A percentile compares a stretch with the other conserved stretches of the same genome.
Conservation (phyloP, 2,797 vertebrate genomes). For the Carapus acus region DNA sequence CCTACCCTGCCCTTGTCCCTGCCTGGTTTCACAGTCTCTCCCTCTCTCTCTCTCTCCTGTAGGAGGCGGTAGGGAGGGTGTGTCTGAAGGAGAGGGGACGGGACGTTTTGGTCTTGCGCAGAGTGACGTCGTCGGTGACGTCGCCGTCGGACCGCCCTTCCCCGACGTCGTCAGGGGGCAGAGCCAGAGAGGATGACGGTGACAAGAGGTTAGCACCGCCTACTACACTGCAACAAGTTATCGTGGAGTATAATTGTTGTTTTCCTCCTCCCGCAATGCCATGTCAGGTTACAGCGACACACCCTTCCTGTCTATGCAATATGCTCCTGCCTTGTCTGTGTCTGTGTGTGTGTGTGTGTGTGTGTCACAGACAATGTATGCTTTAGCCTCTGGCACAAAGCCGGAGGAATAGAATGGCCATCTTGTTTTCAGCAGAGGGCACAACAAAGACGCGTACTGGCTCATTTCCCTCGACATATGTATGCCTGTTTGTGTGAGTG, state of each 20-base stretch:
- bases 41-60: conserved; percentile 4
- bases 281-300: conserved; percentile 19
- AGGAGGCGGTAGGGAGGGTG: conserved; percentile 77
- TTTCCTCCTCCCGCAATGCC: conserved; percentile 13
- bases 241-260: conserved; percentile 30
- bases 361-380: conserved; percentile 54
- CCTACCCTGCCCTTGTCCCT: conserved; percentile 16
- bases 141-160: conserved; percentile 74
- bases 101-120: conserved; percentile 86
- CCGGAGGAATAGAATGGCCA: conserved; percentile 53
- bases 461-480: conserved; percentile 33
- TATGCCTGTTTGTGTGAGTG: conserved; percentile 8
- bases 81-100: conserved; percentile 84
- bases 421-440: conserved; percentile 58
- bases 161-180: conserved; percentile 69
- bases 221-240: conserved; percentile 26
- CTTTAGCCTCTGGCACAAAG: conserved; percentile 44
- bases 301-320: conserved; percentile 18
- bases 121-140: conserved; percentile 80
- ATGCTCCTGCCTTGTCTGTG: conserved; percentile 13
- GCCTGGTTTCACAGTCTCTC: conserved; percentile 12
- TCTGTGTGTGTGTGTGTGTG: conserved; percentile 6
- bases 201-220: conserved; percentile 82
- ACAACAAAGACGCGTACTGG: conserved; percentile 40
- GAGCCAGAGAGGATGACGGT: conserved; percentile 76